A percentile compares a stretch with the other conserved stretches of the same genome.
Conservation (phyloP, 2,888 invertebrate genomes). For the Mythimna ferrago region DNA sequence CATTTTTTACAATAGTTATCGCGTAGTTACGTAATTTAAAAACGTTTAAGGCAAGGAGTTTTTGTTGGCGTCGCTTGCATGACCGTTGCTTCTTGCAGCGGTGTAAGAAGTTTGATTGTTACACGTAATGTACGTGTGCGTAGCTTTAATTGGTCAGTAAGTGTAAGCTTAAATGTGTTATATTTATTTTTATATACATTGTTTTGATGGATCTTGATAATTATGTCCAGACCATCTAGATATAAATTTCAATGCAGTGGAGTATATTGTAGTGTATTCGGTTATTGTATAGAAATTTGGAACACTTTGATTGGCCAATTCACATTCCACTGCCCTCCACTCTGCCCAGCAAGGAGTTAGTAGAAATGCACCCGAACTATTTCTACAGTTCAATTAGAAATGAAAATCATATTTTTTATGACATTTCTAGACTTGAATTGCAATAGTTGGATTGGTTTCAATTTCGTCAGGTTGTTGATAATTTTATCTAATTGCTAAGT, state of each 20-base stretch:
- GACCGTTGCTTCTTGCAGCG: conserved; percentile 27
- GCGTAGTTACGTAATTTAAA: conserved; percentile 69
- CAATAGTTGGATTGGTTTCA: too few relatives aligned
- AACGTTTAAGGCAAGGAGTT: conserved; percentile 56
- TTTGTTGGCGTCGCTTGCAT: conserved; percentile 51
- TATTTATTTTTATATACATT: background rate
- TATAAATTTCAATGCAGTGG: background rate
- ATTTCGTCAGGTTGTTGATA: conserved; percentile 29
- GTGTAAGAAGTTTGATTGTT: conserved; percentile 30
- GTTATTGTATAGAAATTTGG: too few relatives aligned
- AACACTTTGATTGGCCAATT: too few relatives aligned
- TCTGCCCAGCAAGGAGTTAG: too few relatives aligned
- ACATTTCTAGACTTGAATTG: background rate
- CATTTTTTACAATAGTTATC: conserved; percentile 67
- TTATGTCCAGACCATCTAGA: background rate
- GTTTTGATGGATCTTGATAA: background rate
- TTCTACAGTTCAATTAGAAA: background rate
- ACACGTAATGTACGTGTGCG: background rate
- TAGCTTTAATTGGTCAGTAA: conserved; percentile 26
- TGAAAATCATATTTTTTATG: background rate
- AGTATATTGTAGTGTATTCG: too few relatives aligned
- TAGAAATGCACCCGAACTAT: background rate
- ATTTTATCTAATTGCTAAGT: conserved; percentile 26
- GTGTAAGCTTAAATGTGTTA: background rate
- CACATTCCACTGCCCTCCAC: too few relatives aligned